Percentiles rank a stretch among this genome's conserved stretches.
Conservation (phyloP, 2,113 vertebrate species). For the Actenoides hombroni region DNA sequence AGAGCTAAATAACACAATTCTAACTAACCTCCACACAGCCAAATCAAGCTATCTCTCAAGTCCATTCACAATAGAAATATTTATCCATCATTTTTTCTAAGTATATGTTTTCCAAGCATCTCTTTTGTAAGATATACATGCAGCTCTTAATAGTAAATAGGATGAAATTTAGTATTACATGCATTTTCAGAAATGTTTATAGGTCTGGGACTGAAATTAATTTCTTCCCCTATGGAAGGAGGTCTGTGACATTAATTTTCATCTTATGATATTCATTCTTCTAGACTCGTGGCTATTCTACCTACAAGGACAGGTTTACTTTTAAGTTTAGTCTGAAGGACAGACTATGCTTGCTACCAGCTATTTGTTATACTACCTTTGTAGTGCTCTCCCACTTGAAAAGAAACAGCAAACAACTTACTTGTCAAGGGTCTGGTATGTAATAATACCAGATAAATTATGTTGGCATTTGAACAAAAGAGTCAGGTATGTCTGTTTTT, state of each 20-base stretch:
- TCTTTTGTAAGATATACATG: neutral
- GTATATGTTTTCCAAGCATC: neutral
- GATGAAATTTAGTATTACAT: neutral
- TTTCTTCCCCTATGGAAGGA: neutral
- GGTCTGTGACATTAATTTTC: neutral
- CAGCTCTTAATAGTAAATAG: neutral
- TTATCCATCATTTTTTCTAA: neutral
- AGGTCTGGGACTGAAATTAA: neutral
- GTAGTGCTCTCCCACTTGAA: neutral
- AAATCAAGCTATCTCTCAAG: neutral
- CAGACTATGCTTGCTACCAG: neutral
- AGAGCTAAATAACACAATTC: neutral
- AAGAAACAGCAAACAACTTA: neutral
- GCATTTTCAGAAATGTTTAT: neutral
- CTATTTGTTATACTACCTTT: neutral
- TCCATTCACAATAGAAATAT: neutral
- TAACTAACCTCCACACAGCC: neutral
- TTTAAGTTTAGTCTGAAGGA: neutral
- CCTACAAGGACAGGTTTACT: neutral
- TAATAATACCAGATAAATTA: neutral
- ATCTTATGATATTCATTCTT: neutral
- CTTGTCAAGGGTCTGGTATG: neutral
- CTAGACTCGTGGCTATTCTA: neutral
- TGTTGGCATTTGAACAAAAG: neutral
- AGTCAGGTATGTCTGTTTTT: constrained; percentile 35